Percentiles rank a stretch among this genome's conserved stretches.
These are phyloP conservation scores for Nyctibius bracteatus DNA, from an alignment of 2,113 vertebrate genomes.

Conservation along the genomic window DNA sequence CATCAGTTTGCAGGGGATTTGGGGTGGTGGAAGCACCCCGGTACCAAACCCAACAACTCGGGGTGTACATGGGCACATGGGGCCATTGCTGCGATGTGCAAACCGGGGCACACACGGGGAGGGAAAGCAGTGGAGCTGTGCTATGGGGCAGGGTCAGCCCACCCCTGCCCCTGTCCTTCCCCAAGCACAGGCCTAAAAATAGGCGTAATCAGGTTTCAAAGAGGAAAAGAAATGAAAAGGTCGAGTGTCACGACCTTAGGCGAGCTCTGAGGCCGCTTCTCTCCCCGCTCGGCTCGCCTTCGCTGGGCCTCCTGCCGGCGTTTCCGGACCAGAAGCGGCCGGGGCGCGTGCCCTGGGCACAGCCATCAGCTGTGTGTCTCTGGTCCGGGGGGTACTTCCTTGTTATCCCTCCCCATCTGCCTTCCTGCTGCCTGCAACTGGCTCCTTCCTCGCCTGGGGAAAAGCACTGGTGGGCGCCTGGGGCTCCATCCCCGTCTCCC, in stretches of 20 bases:
- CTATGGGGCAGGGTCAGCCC: neutral
- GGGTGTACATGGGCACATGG: fast-evolving
- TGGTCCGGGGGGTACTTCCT: neutral
- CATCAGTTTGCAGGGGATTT: neutral
- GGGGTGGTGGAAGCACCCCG: neutral
- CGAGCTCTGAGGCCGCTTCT: conserved; percentile 53
- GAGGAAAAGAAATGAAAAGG: conserved; percentile 55
- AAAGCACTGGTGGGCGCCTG: fast-evolving
- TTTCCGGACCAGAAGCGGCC: conserved; percentile 25
- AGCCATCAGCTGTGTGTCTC: conserved; percentile 20
- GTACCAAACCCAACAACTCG: fast-evolving
- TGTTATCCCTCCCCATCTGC: neutral
- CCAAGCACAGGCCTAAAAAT: conserved; percentile 35
- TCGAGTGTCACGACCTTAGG: conserved; percentile 49
- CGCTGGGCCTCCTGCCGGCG: neutral
- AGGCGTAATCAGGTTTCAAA: conserved; percentile 67
- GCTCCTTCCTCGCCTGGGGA: neutral
- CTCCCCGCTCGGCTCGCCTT: neutral
- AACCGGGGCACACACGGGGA: neutral
- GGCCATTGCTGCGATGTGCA: neutral
- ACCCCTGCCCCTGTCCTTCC: neutral
- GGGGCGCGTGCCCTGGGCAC: neutral
- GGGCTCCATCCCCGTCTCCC: neutral
- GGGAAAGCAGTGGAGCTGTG: neutral
- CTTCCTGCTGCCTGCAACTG: neutral